Evolutionary conservation across 2,888 invertebrate species (phyloP).

Genomic region (Eilema depressum): DNA sequence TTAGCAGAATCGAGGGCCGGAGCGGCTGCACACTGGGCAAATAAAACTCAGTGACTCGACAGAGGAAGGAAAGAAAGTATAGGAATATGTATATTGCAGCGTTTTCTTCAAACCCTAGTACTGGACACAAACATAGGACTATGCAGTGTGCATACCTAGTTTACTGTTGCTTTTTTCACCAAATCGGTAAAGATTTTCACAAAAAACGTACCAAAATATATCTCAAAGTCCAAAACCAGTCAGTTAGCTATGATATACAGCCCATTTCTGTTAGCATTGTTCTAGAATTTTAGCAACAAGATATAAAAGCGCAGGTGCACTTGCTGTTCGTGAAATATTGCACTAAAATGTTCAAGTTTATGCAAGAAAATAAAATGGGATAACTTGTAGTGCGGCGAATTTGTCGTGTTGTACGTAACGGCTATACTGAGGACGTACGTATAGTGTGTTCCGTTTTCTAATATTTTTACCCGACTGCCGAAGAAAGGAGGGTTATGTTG

Average conservation of each 20-base stretch:
- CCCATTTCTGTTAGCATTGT: constrained; percentile 21
- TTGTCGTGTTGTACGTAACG: background rate
- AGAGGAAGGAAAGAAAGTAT: no score
- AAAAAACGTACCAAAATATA: background rate
- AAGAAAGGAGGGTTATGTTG: no score
- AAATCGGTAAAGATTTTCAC: background rate
- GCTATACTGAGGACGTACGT: background rate
- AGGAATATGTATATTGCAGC: no score
- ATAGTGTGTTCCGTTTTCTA: background rate
- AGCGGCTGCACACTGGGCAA: no score
- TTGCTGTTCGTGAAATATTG: constrained; percentile 60
- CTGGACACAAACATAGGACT: no score
- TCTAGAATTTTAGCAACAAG: constrained; percentile 41
- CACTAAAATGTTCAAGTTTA: constrained; percentile 57
- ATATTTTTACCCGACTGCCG: no score
- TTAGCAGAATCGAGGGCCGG: no score
- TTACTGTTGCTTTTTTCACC: background rate
- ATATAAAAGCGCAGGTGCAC: constrained; percentile 59
- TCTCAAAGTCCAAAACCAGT: constrained; percentile 27
- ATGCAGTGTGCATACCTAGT: background rate
- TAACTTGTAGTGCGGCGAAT: constrained; percentile 46
- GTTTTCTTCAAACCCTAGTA: no score
- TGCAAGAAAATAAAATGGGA: constrained; percentile 55
- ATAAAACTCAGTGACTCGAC: no score
- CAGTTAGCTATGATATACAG: constrained; percentile 24